These are phyloP conservation scores for Phorcus lineatus DNA, from an alignment of 2,888 invertebrate genomes.

Conservation along the genomic window DNA sequence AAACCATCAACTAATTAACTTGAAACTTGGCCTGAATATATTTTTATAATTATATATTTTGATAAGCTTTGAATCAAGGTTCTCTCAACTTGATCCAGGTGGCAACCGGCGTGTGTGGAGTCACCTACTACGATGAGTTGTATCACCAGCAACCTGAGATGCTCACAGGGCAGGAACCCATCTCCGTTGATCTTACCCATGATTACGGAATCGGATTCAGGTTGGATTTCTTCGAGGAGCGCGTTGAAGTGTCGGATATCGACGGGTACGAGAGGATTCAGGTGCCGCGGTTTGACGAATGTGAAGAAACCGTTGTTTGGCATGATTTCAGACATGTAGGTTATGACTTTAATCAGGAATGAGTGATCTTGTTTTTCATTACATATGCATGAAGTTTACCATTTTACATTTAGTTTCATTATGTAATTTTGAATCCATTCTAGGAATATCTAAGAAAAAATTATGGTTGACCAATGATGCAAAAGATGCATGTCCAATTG, in stretches of 20 bases:
- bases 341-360: too few relatives aligned
- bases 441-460: too few relatives aligned
- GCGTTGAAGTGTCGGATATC: conserved; percentile 85
- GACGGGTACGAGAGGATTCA: conserved; percentile 88
- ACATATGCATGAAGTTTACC: too few relatives aligned
- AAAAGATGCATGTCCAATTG: too few relatives aligned
- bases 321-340: conserved; percentile 90
- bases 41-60: too few relatives aligned
- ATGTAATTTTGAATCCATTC: too few relatives aligned
- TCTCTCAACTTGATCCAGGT: conserved; percentile 34
- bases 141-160: conserved; percentile 39
- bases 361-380: not conserved
- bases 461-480: too few relatives aligned
- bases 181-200: not conserved
- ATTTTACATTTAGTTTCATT: too few relatives aligned
- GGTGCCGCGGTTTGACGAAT: conserved; percentile 84
- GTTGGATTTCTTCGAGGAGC: conserved; percentile 82
- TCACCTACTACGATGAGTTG: conserved; percentile 78
- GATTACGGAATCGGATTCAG: conserved; percentile 20
- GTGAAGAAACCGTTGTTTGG: conserved; percentile 88
- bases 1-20: too few relatives aligned
- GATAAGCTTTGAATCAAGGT: too few relatives aligned
- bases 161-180: not conserved
- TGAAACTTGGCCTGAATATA: too few relatives aligned
- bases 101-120: conserved; percentile 83